phyloP scores from a whole-genome alignment of 2,888 invertebrate genomes.

The Orthonychiurus folsomi region DNA sequence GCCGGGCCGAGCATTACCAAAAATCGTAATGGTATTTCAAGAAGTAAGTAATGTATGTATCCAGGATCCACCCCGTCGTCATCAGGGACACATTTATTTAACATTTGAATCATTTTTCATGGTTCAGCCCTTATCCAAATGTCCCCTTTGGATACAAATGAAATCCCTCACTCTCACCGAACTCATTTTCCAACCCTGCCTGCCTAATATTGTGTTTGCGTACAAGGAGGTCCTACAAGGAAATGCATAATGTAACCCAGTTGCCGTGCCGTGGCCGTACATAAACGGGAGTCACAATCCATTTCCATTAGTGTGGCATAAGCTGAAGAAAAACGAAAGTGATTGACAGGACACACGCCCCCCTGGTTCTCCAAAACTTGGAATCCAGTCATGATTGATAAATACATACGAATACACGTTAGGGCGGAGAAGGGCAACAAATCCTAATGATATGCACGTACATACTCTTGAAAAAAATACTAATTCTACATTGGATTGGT shows the following conservation, averaged over 20 bases:
- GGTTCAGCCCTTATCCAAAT: not conserved
- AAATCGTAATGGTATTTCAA: not conserved
- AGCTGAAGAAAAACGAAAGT: not conserved
- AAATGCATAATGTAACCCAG: too few relatives aligned
- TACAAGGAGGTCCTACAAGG: too few relatives aligned
- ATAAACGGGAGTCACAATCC: not conserved
- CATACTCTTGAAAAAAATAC: too few relatives aligned
- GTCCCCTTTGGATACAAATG: not conserved
- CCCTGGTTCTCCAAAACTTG: not conserved
- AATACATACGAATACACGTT: too few relatives aligned
- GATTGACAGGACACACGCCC: not conserved
- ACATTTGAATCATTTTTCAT: conserved; percentile 9
- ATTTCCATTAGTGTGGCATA: not conserved
- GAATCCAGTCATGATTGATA: not conserved
- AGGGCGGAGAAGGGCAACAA: too few relatives aligned
- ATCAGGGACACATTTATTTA: conserved; percentile 8
- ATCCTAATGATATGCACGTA: too few relatives aligned
- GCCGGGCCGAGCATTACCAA: too few relatives aligned
- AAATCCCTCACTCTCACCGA: not conserved
- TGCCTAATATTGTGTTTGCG: too few relatives aligned
- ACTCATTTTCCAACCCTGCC: too few relatives aligned
- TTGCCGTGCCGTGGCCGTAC: too few relatives aligned
- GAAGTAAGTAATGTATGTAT: not conserved
- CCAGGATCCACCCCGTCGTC: conserved; percentile 3
- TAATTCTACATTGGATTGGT: too few relatives aligned